Evolutionary conservation across 2,888 invertebrate species (phyloP).

Genomic region (Eupithecia exiguata): DNA sequence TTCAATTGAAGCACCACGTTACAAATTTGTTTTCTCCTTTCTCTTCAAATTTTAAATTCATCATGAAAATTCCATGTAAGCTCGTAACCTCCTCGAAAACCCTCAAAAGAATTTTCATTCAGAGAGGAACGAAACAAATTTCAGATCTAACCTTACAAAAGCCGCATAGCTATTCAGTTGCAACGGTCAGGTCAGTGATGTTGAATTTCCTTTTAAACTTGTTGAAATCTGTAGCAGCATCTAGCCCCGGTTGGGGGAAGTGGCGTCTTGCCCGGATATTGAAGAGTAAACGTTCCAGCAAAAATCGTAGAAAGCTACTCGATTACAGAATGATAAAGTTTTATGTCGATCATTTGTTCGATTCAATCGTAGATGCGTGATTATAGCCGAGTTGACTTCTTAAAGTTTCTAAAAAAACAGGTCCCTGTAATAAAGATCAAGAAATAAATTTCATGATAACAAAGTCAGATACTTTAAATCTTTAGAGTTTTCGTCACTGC

Average conservation of each 20-base stretch:
- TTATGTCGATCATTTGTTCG: not conserved
- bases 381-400: not conserved
- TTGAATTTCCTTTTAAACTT: conserved; percentile 34
- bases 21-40: not conserved
- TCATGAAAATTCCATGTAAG: conserved; percentile 15
- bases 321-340: conserved; percentile 17
- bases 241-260: conserved; percentile 38
- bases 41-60: conserved; percentile 1
- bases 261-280: conserved; percentile 54
- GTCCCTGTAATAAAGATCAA: not conserved
- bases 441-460: not conserved
- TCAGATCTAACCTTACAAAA: conserved; percentile 15
- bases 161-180: conserved; percentile 10
- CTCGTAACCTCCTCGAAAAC: conserved; percentile 17
- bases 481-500: not conserved
- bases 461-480: not conserved
- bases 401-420: not conserved
- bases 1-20: not conserved
- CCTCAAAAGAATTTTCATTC: conserved; percentile 29
- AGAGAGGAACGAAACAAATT: conserved; percentile 35
- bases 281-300: conserved; percentile 49
- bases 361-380: not conserved
- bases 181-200: conserved; percentile 20
- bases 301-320: conserved; percentile 14
- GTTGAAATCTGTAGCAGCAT: conserved; percentile 32